These are phyloP conservation scores for Mola mola DNA, from an alignment of 2,113 vertebrate genomes.

Conservation along the genomic window DNA sequence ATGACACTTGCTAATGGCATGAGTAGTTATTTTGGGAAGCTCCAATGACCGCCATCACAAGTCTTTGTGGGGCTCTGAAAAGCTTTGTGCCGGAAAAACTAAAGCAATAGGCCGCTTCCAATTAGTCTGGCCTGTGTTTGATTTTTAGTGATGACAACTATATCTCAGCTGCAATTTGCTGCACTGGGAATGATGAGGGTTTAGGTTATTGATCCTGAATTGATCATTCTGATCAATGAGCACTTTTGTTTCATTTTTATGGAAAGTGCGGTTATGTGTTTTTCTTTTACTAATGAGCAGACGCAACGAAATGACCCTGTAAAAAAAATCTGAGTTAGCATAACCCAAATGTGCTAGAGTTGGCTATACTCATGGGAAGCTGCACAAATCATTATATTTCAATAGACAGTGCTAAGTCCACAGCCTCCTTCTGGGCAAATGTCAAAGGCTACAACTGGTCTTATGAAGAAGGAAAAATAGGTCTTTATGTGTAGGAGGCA, in stretches of 20 bases:
- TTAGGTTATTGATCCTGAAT: constrained; percentile 84
- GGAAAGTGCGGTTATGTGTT: constrained; percentile 75
- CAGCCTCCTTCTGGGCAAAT: constrained; percentile 53
- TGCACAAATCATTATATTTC: constrained; percentile 59
- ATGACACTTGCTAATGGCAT: constrained; percentile 76
- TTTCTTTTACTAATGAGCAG: constrained; percentile 72
- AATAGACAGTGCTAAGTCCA: constrained; percentile 56
- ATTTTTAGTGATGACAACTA: constrained; percentile 82
- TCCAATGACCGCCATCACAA: constrained; percentile 54
- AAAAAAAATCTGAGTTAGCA: constrained; percentile 43
- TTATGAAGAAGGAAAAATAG: constrained; percentile 38
- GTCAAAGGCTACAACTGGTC: constrained; percentile 50
- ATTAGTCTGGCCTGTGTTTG: constrained; percentile 78
- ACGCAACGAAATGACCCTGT: constrained; percentile 56
- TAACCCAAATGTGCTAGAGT: constrained; percentile 47
- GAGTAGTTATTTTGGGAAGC: constrained; percentile 74
- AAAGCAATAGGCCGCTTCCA: constrained; percentile 75
- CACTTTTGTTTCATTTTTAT: constrained; percentile 82
- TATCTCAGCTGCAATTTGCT: constrained; percentile 83
- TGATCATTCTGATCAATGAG: constrained; percentile 83
- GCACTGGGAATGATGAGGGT: constrained; percentile 83
- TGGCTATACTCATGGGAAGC: constrained; percentile 51
- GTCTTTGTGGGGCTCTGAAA: constrained; percentile 68
- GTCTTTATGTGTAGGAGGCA: constrained; percentile 47
- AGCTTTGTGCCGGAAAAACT: constrained; percentile 62